These are phyloP conservation scores for Antheraea mylitta DNA, from an alignment of 1,140 invertebrate species.

Conservation along the genomic window DNA sequence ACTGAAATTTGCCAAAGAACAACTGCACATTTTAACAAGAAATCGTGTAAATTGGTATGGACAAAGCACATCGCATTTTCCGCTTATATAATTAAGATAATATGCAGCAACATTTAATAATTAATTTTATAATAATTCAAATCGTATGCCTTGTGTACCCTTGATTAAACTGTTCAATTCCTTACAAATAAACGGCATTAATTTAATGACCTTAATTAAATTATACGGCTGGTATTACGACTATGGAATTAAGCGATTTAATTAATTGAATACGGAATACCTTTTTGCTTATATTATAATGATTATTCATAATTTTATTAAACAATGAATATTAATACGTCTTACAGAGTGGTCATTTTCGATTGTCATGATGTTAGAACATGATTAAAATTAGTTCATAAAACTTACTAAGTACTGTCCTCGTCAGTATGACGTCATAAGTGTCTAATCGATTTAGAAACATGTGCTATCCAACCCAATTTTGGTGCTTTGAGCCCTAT, in stretches of 20 bases:
- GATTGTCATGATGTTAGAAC: too few species aligned
- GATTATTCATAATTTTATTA: neutral
- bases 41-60: too few species aligned
- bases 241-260: constrained; percentile 8
- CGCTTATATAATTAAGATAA: too few species aligned
- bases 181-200: constrained; percentile 8
- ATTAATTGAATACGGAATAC: constrained; percentile 10
- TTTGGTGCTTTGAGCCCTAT: too few species aligned
- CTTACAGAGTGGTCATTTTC: neutral
- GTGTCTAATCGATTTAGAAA: too few species aligned
- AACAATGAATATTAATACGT: neutral
- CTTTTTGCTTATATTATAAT: neutral
- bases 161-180: neutral
- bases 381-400: too few species aligned
- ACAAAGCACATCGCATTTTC: too few species aligned
- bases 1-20: too few species aligned
- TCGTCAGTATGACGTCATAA: too few species aligned
- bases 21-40: too few species aligned
- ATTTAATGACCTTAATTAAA: constrained; percentile 10
- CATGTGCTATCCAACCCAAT: too few species aligned
- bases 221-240: neutral
- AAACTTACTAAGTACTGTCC: too few species aligned
- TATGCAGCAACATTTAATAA: neutral
- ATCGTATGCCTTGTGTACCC: neutral
- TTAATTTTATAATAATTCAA: neutral